A percentile compares a stretch with the other conserved stretches of the same genome.
Conservation (phyloP, 2,113 vertebrate genomes). For the Phyllostomus hastatus region DNA sequence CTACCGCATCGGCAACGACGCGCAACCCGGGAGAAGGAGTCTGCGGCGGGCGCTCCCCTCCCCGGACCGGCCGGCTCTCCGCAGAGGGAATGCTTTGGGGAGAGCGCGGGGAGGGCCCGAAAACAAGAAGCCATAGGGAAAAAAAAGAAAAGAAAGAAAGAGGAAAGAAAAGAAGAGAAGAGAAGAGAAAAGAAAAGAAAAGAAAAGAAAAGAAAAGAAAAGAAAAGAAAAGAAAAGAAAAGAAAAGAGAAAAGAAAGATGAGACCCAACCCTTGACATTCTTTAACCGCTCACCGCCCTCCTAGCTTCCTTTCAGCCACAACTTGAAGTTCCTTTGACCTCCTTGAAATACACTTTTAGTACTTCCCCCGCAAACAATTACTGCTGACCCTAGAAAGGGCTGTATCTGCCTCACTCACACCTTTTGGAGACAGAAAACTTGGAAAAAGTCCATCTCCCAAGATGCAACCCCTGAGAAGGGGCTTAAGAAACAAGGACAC, state of each 20-base stretch:
- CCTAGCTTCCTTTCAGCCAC: background rate
- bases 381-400: background rate
- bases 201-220: background rate
- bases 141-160: too few relatives aligned
- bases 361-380: background rate
- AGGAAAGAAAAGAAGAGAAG: background rate
- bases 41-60: background rate
- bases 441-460: background rate
- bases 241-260: background rate
- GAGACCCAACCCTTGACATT: background rate
- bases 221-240: too few relatives aligned
- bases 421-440: background rate
- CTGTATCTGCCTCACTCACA: background rate
- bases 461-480: background rate
- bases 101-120: background rate
- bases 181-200: background rate
- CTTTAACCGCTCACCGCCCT: rapidly evolving
- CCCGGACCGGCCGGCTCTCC: rapidly evolving
- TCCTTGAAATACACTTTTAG: background rate
- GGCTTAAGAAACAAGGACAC: background rate
- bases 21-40: background rate
- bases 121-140: background rate
- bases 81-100: background rate
- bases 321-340: background rate
- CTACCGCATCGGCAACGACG: background rate